These are phyloP conservation scores for Harpalus rufipes DNA, from an alignment of 2,888 invertebrate genomes.

Conservation along the genomic window DNA sequence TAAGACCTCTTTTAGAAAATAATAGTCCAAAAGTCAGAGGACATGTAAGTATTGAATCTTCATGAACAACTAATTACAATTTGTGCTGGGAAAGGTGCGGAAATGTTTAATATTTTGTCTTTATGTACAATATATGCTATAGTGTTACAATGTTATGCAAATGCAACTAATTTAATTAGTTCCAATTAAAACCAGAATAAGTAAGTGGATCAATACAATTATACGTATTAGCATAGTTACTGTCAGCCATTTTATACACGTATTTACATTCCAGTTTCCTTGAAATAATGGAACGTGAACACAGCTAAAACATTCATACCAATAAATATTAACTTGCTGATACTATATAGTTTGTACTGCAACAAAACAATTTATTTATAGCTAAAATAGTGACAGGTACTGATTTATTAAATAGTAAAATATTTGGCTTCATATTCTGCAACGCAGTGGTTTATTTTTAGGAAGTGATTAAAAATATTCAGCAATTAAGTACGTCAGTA, in stretches of 20 bases:
- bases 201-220: conserved; percentile 44
- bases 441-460: too few species aligned
- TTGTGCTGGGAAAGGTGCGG: not conserved
- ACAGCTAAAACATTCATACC: not conserved
- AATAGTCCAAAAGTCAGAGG: not conserved
- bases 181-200: conserved; percentile 28
- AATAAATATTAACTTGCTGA: too few species aligned
- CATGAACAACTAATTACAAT: not conserved
- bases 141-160: not conserved
- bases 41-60: not conserved
- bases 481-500: too few species aligned
- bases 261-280: conserved; percentile 27
- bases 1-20: too few species aligned
- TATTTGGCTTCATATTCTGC: too few species aligned
- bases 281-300: conserved; percentile 9
- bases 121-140: not conserved
- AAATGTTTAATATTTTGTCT: conserved; percentile 14
- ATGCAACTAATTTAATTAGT: conserved; percentile 28
- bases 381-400: too few species aligned
- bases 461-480: too few species aligned
- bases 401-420: too few species aligned
- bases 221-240: conserved; percentile 25
- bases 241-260: conserved; percentile 21
- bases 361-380: too few species aligned
- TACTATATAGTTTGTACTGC: too few species aligned